Percentiles rank a stretch among this genome's conserved stretches.
These are phyloP conservation scores for Valencia hispanica DNA, from an alignment of 2,797 vertebrate species.

Conservation along the genomic window DNA sequence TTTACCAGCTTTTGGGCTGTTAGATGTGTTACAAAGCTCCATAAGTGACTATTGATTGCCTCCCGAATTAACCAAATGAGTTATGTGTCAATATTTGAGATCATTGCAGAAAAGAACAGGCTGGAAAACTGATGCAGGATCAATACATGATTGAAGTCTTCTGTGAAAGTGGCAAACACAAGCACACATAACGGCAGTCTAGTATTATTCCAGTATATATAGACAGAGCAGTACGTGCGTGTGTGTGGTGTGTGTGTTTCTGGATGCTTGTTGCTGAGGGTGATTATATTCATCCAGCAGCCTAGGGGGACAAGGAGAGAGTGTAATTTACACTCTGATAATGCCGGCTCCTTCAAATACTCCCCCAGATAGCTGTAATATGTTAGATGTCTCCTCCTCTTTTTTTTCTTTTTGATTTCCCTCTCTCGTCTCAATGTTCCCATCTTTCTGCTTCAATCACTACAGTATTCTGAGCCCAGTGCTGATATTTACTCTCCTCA, in stretches of 20 bases:
- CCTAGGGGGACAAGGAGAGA: constrained; percentile 65
- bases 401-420: constrained; percentile 20
- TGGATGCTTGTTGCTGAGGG: constrained; percentile 25
- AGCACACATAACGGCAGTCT: constrained; percentile 34
- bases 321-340: constrained; percentile 78
- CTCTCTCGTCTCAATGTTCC: constrained; percentile 37
- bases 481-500: constrained; percentile 63
- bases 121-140: constrained; percentile 31
- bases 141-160: constrained; percentile 47
- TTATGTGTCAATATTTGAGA: constrained; percentile 61
- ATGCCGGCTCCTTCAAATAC: constrained; percentile 70
- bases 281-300: constrained; percentile 73
- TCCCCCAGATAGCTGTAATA: constrained; percentile 69
- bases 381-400: constrained; percentile 62
- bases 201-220: constrained; percentile 51
- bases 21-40: constrained; percentile 39
- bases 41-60: constrained; percentile 50
- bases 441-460: constrained; percentile 35
- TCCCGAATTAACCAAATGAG: constrained; percentile 54
- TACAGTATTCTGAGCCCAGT: constrained; percentile 41
- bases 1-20: constrained; percentile 9
- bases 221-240: constrained; percentile 41
- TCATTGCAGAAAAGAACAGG: constrained; percentile 42
- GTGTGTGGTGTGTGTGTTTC: constrained; percentile 54
- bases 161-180: constrained; percentile 46